Base-by-base conservation (phyloP, 2,888 invertebrate species). In the Pachydiplax longipennis region DNA sequence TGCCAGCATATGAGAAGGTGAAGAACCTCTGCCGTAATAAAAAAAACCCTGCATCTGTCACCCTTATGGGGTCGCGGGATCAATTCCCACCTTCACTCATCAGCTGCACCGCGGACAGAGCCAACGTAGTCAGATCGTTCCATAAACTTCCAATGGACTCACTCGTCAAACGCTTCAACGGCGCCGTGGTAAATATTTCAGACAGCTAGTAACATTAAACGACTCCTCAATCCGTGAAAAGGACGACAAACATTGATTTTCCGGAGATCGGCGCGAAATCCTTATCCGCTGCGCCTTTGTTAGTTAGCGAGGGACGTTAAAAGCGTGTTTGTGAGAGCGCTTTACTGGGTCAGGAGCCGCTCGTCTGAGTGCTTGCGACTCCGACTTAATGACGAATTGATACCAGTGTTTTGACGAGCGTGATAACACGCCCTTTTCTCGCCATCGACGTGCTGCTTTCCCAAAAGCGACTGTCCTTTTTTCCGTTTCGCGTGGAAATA, bases 221-320 rank as follows among this genome's bases (percentile, higher is more conserved):
- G 83, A n/a, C n/a, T n/a, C n/a, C n/a, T n/a, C n/a, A n/a, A 35
- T 31, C 58, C 15, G 4, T 37, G 83, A 35, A 83, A 83, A 83
- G 83, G 83, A 31, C 18, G 22, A 31, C 53, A 83, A 83, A 83
- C 83, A 83, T 44, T 22, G 83, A 83, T 83, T 44, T 44, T 44
- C 44, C 35, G 13, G 53, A 35, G 58, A 83, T 83, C 58, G 83
- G 58, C 25, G 83, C 25, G 61, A 44, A 83, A 83, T 83, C 83
- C 83, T 61, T 83, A 83, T 58, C 53, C 25, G 83, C 53, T n/a
- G n/a, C 25, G 58, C 58, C 58, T 83, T 58, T 83, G 83, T 83
- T 35, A 40, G 40, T n/a, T 37, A n/a, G 81, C 37, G 40, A 44
- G 40, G 40, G 44, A 81, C 81, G 40, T 37, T 44, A 40, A 81